Evolutionary conservation across 2,113 vertebrate genomes (phyloP).

Genomic region (Tonatia bakeri): DNA sequence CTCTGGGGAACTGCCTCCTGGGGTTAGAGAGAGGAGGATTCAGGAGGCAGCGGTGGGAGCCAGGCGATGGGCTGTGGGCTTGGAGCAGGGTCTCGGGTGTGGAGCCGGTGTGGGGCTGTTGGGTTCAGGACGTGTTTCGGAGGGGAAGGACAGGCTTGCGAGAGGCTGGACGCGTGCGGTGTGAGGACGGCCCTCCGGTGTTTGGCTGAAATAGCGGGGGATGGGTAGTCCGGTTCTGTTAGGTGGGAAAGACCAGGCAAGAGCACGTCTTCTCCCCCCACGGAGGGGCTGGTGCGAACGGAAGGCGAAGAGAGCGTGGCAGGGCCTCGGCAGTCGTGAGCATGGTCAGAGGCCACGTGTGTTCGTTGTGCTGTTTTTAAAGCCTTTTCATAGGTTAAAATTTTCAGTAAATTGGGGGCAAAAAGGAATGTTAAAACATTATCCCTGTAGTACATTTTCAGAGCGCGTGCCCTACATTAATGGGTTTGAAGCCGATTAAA

Average conservation of each 20-base stretch:
- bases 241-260: background rate
- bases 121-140: background rate
- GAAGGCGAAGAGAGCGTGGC: background rate
- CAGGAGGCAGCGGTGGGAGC: background rate
- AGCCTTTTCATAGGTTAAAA: conserved; percentile 1
- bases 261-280: background rate
- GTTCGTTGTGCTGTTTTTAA: background rate
- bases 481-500: background rate
- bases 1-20: background rate
- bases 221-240: background rate
- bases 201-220: background rate
- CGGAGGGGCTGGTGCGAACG: background rate
- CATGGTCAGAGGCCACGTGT: background rate
- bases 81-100: background rate
- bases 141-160: background rate
- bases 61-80: background rate
- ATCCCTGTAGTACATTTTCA: background rate
- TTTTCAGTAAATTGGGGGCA: background rate
- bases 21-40: background rate
- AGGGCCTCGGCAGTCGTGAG: background rate
- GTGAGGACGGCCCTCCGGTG: background rate
- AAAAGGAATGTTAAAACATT: background rate
- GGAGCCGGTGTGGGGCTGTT: background rate
- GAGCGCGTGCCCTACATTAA: background rate
- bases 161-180: background rate